Base-by-base conservation (phyloP, 2,797 vertebrate genomes). In the Trachurus trachurus region DNA sequence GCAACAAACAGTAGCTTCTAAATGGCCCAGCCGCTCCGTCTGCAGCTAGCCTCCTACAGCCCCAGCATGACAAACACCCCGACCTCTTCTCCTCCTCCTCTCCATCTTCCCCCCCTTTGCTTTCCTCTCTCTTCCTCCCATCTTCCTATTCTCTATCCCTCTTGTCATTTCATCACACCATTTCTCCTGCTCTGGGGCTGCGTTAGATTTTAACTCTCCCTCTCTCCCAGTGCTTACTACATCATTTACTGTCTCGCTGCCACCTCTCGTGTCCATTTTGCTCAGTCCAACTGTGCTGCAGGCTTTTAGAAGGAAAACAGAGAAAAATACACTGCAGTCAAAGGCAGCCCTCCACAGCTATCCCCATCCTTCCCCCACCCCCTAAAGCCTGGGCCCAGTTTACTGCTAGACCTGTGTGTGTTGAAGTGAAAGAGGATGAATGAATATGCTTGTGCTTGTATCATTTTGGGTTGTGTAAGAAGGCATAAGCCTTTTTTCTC, bases 31-130 rank as follows among this genome's bases (percentile, higher is more conserved):
- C 81, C 79, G 15, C 81, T 84, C 75, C 83, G 82, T 91, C 91
- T 93, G 93, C 88, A 94, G 78, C 93, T 89, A 81, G 79, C 81
- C 77, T 89, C 87, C 86, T 87, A 95, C 95, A 88, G 83, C 91
- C 88, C 62, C 85, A 76, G 94, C 93, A 96, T 95, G 88, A 95
- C 90, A 95, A 95, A 93, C 89, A 94, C 89, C 87, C 84, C 71
- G 49, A n/a, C 57, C 76, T 69, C 71, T 56, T 47, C 26, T 26
- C 26, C 26, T 26, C 26, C 26, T 29, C 70, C 76, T 53, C 60
- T 77, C 66, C 45, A 16, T 71, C 78, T 59, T 65, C 64, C 50
- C 64, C 50, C 34, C 42, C 19, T 0, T 72, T 82, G 26, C 1
- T 26, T 26, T 26, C 26, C 26, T 66, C 60, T 66, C 60, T 76